A percentile compares a stretch with the other conserved stretches of the same genome.
These are phyloP conservation scores for Meandrusa payeni DNA, from an alignment of 2,888 invertebrate species.

Conservation along the genomic window DNA sequence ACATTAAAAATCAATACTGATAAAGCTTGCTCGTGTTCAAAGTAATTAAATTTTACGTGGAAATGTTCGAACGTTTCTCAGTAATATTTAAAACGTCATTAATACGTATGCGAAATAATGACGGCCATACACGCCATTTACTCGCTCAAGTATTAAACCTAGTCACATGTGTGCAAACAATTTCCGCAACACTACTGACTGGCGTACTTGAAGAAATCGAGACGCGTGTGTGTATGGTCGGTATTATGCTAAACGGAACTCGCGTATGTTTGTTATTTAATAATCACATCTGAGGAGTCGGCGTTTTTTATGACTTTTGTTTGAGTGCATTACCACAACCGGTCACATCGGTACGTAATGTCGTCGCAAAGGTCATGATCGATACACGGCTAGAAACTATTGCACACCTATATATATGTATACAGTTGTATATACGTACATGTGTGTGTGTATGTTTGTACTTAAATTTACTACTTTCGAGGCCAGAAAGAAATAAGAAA, in stretches of 20 bases:
- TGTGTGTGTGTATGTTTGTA: neutral
- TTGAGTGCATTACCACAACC: conserved; percentile 11
- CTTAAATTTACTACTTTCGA: too few relatives aligned
- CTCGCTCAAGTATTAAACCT: too few relatives aligned
- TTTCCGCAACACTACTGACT: too few relatives aligned
- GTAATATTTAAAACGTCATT: conserved; percentile 2
- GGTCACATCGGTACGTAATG: conserved; percentile 6
- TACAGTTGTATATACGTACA: neutral
- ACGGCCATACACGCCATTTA: too few relatives aligned
- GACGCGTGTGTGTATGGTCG: too few relatives aligned
- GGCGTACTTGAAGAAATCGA: too few relatives aligned
- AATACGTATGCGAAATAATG: too few relatives aligned
- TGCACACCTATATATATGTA: too few relatives aligned
- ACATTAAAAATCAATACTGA: conserved; percentile 4
- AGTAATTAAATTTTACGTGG: conserved; percentile 2
- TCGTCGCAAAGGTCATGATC: conserved; percentile 14
- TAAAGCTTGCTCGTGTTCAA: conserved; percentile 4
- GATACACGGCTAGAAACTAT: neutral
- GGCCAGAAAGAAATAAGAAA: too few relatives aligned
- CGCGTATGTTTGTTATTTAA: conserved; percentile 5
- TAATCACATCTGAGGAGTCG: neutral
- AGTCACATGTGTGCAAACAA: too few relatives aligned
- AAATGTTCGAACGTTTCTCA: conserved; percentile 6
- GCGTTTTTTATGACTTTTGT: conserved; percentile 2
- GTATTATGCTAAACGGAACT: conserved; percentile 2